phyloP scores from a whole-genome alignment of 2,113 vertebrate genomes.

The Sylvia atricapilla region DNA sequence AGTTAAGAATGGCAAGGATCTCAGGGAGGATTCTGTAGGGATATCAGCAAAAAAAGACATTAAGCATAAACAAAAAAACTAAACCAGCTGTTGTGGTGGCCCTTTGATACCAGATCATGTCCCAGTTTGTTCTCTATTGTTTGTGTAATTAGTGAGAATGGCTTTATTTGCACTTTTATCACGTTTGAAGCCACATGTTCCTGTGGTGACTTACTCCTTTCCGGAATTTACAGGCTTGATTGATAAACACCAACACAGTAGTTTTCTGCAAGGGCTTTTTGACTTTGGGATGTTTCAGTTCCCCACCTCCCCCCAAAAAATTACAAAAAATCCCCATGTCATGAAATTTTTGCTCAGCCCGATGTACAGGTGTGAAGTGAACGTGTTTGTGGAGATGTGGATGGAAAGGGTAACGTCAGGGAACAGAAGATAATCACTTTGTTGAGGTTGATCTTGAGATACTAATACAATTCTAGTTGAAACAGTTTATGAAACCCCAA shows the following conservation, averaged over 20 bases:
- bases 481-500: neutral
- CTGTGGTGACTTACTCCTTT: neutral
- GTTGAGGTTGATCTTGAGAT: neutral
- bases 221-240: neutral
- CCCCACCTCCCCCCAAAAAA: fast-evolving
- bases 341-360: neutral
- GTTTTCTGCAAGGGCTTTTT: neutral
- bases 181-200: neutral
- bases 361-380: neutral
- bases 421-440: neutral
- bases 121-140: neutral
- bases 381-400: neutral
- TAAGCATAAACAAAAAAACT: neutral
- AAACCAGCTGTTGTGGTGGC: neutral
- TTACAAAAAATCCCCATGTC: neutral
- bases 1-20: neutral
- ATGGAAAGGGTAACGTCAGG: neutral
- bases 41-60: neutral
- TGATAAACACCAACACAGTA: neutral
- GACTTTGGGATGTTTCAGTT: neutral
- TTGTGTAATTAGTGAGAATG: neutral
- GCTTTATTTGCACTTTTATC: neutral
- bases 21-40: neutral
- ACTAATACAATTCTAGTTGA: neutral
- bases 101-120: neutral